These are phyloP conservation scores for Nebria brevicollis DNA, from an alignment of 2,888 invertebrate genomes.

Conservation along the genomic window DNA sequence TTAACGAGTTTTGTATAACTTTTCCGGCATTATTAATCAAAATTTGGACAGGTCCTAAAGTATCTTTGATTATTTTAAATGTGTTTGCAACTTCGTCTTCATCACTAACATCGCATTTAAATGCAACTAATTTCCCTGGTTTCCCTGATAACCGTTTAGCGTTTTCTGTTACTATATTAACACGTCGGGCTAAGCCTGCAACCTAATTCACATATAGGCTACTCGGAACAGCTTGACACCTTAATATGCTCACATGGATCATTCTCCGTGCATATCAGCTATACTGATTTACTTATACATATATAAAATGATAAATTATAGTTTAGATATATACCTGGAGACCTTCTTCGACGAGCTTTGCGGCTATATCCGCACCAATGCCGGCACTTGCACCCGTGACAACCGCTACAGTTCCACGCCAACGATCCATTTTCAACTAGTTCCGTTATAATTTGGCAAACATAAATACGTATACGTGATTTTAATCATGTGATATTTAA, in stretches of 20 bases:
- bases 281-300: neutral
- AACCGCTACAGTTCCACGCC: conserved; percentile 67
- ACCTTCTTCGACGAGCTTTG: conserved; percentile 62
- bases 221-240: neutral
- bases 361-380: conserved; percentile 65
- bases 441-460: too few species aligned
- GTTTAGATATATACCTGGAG: conserved; percentile 17
- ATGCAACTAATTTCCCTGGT: conserved; percentile 18
- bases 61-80: conserved; percentile 23
- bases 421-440: conserved; percentile 64
- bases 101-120: conserved; percentile 27
- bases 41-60: conserved; percentile 24
- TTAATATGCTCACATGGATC: too few species aligned
- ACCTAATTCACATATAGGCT: conserved; percentile 19
- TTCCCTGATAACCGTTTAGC: conserved; percentile 11
- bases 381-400: conserved; percentile 58
- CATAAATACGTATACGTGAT: too few species aligned
- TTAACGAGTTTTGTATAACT: conserved; percentile 23
- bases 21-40: conserved; percentile 31
- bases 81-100: conserved; percentile 30
- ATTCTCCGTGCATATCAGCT: too few species aligned
- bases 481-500: too few species aligned
- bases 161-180: conserved; percentile 17
- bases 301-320: neutral
- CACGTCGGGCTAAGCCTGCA: conserved; percentile 21